Percentiles rank a stretch among this genome's conserved stretches.
phyloP scores from a whole-genome alignment of 2,888 invertebrate species.

The Macrosoma leucophasiata region DNA sequence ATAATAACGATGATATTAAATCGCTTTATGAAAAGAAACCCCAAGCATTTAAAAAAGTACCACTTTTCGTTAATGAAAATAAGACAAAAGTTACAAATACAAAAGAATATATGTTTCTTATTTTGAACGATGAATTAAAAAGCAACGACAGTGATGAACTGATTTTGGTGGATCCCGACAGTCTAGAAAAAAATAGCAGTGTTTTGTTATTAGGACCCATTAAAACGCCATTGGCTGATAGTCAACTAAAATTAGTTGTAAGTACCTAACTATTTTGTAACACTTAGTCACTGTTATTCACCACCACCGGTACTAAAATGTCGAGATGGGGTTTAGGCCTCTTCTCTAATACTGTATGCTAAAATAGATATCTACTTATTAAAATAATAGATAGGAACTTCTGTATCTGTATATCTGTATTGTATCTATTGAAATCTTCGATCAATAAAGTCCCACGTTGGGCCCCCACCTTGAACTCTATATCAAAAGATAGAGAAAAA shows the following conservation, averaged over 20 bases:
- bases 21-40: slow-evolving; percentile 8
- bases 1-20: slow-evolving; percentile 20
- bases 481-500: no score
- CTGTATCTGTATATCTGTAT: no score
- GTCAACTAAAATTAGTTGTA: slow-evolving; percentile 55
- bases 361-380: no score
- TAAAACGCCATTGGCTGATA: slow-evolving; percentile 45
- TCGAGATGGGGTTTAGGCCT: no score
- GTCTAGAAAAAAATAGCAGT: slow-evolving; percentile 54
- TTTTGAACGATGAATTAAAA: slow-evolving; percentile 61
- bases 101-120: slow-evolving; percentile 57
- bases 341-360: no score
- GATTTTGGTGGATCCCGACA: slow-evolving; percentile 59
- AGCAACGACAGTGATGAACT: slow-evolving; percentile 49
- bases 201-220: slow-evolving; percentile 62
- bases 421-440: no score
- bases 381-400: no score
- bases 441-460: no score
- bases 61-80: slow-evolving; percentile 1
- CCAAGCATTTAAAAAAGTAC: slow-evolving; percentile 6
- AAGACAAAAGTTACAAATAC: slow-evolving; percentile 7
- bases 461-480: no score
- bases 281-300: no score
- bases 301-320: no score
- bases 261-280: no score